Evolutionary conservation across 2,797 vertebrate species (phyloP).

Genomic region (Liasis olivaceus): DNA sequence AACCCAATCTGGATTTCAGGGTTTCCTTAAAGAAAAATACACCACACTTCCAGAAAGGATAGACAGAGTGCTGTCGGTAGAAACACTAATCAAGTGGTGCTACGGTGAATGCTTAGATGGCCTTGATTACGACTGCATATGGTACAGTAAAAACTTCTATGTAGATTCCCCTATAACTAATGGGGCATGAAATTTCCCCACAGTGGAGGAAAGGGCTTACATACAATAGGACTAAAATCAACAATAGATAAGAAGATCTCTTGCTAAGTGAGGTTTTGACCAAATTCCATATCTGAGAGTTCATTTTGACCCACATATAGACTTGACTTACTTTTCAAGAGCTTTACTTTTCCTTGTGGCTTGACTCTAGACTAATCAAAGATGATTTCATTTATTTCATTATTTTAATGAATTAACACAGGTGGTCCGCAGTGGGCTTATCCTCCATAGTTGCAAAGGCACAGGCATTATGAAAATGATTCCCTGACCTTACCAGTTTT

Average conservation of each 20-base stretch:
- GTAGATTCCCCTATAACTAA: neutral
- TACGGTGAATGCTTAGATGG: slow-evolving; percentile 75
- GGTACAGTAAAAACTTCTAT: slow-evolving; percentile 73
- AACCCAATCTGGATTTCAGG: slow-evolving; percentile 92
- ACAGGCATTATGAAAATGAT: neutral
- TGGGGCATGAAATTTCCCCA: neutral
- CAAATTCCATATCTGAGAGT: neutral
- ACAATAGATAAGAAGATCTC: neutral
- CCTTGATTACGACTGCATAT: slow-evolving; percentile 83
- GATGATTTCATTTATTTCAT: neutral
- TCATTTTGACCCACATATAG: neutral
- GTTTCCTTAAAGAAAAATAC: slow-evolving; percentile 85
- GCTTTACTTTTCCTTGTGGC: neutral
- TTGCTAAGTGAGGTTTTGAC: neutral
- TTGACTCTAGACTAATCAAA: neutral
- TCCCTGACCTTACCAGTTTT: neutral
- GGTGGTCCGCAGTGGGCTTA: neutral
- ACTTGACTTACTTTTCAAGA: neutral
- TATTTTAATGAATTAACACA: neutral
- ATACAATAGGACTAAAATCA: neutral
- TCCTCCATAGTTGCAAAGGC: neutral
- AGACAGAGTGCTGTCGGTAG: slow-evolving; percentile 90
- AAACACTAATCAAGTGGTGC: slow-evolving; percentile 88
- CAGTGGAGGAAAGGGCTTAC: neutral
- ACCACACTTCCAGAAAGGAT: slow-evolving; percentile 88